phyloP scores from a whole-genome alignment of 2,113 vertebrate species.

The Strix aluco region DNA sequence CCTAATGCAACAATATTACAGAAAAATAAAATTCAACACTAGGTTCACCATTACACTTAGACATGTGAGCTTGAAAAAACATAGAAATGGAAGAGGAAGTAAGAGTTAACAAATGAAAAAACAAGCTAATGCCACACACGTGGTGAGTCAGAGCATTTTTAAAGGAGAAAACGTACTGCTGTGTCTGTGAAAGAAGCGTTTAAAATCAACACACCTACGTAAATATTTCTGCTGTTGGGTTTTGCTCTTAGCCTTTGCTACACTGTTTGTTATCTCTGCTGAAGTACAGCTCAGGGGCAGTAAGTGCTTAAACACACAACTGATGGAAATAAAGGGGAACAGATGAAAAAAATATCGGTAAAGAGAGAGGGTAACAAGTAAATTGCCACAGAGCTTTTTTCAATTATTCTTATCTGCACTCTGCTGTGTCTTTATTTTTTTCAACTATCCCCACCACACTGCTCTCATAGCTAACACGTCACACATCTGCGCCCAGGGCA shows the following conservation, averaged over 20 bases:
- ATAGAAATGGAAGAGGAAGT: background rate
- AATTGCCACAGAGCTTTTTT: background rate
- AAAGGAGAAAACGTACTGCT: background rate
- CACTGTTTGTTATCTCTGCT: background rate
- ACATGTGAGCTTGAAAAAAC: background rate
- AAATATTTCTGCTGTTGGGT: background rate
- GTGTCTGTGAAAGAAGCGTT: background rate
- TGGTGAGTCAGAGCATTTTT: background rate
- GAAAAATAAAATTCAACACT: background rate
- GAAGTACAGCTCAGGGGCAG: background rate
- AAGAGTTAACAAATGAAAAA: background rate
- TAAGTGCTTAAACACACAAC: background rate
- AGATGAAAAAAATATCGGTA: background rate
- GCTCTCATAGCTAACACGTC: background rate
- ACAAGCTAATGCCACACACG: background rate
- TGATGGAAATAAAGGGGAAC: background rate
- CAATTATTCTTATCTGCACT: background rate
- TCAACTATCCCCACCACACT: fast-evolving
- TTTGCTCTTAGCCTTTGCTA: background rate
- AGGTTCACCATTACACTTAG: background rate
- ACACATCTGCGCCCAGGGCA: background rate
- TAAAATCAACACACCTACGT: background rate
- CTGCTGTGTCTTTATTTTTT: background rate
- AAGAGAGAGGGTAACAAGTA: background rate
- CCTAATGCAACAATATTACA: background rate